Evolutionary conservation across 2,888 invertebrate genomes (phyloP), one percentile per base, ranked within the genome.

Genomic region (Syrphus vitripennis): DNA sequence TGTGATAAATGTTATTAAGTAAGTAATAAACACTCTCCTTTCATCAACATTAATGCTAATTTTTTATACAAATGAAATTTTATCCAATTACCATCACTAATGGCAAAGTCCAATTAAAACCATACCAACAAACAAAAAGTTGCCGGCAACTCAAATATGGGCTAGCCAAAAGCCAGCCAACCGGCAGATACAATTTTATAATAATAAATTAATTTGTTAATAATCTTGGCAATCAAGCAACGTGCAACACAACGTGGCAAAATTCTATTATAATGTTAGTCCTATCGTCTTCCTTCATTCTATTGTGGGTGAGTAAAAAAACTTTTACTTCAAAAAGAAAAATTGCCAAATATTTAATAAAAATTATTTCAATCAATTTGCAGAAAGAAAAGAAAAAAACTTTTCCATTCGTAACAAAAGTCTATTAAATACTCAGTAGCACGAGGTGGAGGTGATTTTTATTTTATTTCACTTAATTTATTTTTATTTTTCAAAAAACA

Each of bases 51-150:
- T 45, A 75, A 42, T 55, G 48, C 37, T 72, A n/a, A 82, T 76
- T 67, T 16, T n/a, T n/a, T n/a, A n/a, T n/a, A n/a, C n/a, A n/a
- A n/a, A n/a, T n/a, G n/a, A n/a, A n/a, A n/a, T n/a, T n/a, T 37
- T 72, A 45, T 55, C 69, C 59, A 83, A 77, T 78, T 77, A 77
- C 67, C 72, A 78, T 67, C 67, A 69, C 53, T n/a, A 78, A 78
- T 55, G 61, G 72, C 72, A 83, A 69, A 74, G 74, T 72, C 45
- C 61, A 83, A 83, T 83, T 83, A 83, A 83, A 63, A 3, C 6
- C 50, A 55, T 24, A 10, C 57, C 45, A 29, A 16, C 71, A 59
- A 21, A 57, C 45, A 42, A 31, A 55, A 37, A 48, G 12, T 16
- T 7, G 63, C 10, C 50, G 12, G 29, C 34, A 19, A 34, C 14